A percentile compares a stretch with the other conserved stretches of the same genome.
Evolutionary conservation across 2,797 vertebrate genomes (phyloP).

Genomic region (Leptoclinus maculatus): DNA sequence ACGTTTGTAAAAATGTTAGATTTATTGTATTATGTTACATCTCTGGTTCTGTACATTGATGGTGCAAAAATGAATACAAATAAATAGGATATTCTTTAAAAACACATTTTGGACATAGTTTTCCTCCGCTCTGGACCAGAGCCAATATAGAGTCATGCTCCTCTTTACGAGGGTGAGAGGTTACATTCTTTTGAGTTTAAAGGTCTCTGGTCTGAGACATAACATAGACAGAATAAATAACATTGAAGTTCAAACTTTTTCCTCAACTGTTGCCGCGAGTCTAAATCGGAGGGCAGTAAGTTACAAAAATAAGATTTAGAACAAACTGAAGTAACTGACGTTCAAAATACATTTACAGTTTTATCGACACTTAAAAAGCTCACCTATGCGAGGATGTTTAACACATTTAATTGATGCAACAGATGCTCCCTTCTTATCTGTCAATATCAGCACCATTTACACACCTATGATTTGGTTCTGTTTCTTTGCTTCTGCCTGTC

Average conservation of each 20-base stretch:
- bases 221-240: conserved; percentile 58
- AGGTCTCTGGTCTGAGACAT: conserved; percentile 7
- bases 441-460: conserved; percentile 21
- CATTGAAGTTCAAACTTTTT: conserved; percentile 13
- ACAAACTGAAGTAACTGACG: conserved; percentile 25
- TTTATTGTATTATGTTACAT: conserved; percentile 11
- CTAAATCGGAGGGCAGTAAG: conserved; percentile 6
- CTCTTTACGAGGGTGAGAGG: not conserved
- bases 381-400: not conserved
- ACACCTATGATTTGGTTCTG: not conserved
- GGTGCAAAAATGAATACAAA: conserved; percentile 14
- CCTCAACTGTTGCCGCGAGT: conserved; percentile 25
- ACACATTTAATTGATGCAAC: not conserved
- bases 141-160: not conserved
- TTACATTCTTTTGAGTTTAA: conserved; percentile 26
- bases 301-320: conserved; percentile 43
- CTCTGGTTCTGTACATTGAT: not conserved
- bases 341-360: conserved; percentile 18
- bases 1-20: conserved; percentile 15
- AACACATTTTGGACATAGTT: conserved; percentile 19
- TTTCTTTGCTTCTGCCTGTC: conserved; percentile 17
- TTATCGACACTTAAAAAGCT: conserved; percentile 9
- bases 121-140: conserved; percentile 6
- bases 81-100: not conserved
- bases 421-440: not conserved